Base-by-base conservation (phyloP, 2,113 vertebrate species). In the Rissa tridactyla region DNA sequence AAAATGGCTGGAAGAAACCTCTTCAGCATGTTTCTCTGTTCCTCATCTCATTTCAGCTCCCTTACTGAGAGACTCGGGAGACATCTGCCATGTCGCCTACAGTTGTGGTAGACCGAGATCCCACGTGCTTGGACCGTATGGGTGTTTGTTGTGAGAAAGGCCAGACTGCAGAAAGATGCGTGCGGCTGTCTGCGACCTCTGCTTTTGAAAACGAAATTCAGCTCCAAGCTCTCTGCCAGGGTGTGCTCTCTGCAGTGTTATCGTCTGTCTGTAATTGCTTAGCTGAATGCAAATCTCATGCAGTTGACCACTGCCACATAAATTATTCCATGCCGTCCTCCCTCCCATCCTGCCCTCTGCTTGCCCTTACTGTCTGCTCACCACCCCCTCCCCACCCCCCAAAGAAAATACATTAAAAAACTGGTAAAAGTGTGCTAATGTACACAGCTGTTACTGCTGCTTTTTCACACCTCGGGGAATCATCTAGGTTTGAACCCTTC, bases 121-220 rank as follows among this genome's bases (percentile, higher is more conserved):
- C 70, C 42, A 3, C 1, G 0, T n/a, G 19, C 6, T 23, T 51
- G 21, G 47, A 19, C 26, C 19, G 0, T 13, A 1, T 6, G 6
- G 36, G 57, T 30, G 46, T 49, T n/a, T 49, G 69, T 21, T n/a
- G 32, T 27, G 36, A 20, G 64, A 22, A 38, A 36, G 55, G 20
- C 70, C 38, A 20, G n/a, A 4, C 32, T 5, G 29, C 38, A 47
- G 61, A 14, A 16, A 62, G 81, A 22, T 26, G 29, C 0, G 1
- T 51, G 61, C 14, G 15, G 5, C 62, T 34, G 8, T 10, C 75
- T 76, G 36, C 69, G 69, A 5, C 61, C 86, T 51, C 86, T 57
- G 62, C 62, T 51, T 51, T 40, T 16, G 55, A 57, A 20, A 57
- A 64, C 11, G 8, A 23, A 38, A 21, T n/a, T 51, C 42, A 11